Evolutionary conservation across 2,888 invertebrate species (phyloP).

Genomic region (Drosophila nr. medialis): DNA sequence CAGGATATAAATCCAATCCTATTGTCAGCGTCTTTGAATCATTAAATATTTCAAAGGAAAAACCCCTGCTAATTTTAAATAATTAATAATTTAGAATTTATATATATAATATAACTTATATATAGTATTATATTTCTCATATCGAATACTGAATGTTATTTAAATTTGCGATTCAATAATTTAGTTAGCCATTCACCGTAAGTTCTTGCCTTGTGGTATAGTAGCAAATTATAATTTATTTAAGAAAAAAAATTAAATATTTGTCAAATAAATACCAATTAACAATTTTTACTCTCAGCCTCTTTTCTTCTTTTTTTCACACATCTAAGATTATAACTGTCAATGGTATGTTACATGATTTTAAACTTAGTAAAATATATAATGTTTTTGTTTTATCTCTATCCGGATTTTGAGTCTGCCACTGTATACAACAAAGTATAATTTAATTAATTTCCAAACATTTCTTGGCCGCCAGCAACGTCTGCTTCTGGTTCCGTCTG

Average conservation of each 20-base stretch:
- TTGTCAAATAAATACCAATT: background rate
- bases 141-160: background rate
- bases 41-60: background rate
- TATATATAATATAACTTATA: too few relatives aligned
- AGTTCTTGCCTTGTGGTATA: background rate
- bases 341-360: background rate
- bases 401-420: background rate
- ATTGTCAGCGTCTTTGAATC: background rate
- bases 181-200: background rate
- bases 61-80: background rate
- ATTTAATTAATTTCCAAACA: conserved; percentile 30
- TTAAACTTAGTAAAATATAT: background rate
- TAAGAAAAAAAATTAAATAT: background rate
- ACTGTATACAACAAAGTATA: background rate
- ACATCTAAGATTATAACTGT: background rate
- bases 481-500: conserved; percentile 41
- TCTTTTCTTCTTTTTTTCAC: background rate
- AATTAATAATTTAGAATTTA: too few relatives aligned
- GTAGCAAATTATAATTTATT: background rate
- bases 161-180: background rate
- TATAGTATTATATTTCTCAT: too few relatives aligned
- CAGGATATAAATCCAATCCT: background rate
- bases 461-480: conserved; percentile 38
- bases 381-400: background rate
- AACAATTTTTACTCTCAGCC: background rate